Conservation (phyloP, 35 echinoderm and acorn worm genomes). For the Lytechinus pictus region DNA sequence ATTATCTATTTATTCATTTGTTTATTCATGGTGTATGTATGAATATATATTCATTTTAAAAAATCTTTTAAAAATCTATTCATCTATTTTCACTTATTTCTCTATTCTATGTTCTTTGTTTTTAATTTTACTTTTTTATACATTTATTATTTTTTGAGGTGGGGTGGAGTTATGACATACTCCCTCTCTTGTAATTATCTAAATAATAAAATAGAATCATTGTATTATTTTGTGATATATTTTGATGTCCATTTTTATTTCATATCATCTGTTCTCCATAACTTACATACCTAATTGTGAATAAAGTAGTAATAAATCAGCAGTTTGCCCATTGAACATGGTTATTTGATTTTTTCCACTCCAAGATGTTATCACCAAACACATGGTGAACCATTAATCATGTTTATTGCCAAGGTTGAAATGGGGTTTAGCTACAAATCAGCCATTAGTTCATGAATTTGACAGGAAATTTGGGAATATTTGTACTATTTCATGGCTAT, state of each 20-base stretch:
- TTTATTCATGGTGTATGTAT: no score
- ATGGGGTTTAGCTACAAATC: background rate
- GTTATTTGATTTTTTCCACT: background rate
- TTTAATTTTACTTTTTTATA: no score
- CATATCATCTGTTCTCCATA: no score
- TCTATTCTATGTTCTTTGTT: no score
- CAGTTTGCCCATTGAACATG: background rate
- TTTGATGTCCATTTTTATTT: background rate
- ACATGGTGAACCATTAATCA: background rate
- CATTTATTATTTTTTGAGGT: no score
- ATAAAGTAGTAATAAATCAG: background rate
- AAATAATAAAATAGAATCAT: no score
- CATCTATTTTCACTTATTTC: background rate
- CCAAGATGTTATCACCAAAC: background rate
- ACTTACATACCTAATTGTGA: no score
- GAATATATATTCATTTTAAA: no score
- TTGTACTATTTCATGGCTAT: background rate
- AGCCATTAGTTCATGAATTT: background rate
- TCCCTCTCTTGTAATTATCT: no score
- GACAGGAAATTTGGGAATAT: background rate
- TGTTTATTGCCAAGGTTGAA: background rate
- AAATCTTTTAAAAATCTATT: no score
- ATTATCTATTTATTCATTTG: no score
- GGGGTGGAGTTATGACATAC: no score
- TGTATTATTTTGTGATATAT: background rate